Evolutionary conservation across 2,888 invertebrate genomes (phyloP).

Genomic region (Tetropium fuscum): DNA sequence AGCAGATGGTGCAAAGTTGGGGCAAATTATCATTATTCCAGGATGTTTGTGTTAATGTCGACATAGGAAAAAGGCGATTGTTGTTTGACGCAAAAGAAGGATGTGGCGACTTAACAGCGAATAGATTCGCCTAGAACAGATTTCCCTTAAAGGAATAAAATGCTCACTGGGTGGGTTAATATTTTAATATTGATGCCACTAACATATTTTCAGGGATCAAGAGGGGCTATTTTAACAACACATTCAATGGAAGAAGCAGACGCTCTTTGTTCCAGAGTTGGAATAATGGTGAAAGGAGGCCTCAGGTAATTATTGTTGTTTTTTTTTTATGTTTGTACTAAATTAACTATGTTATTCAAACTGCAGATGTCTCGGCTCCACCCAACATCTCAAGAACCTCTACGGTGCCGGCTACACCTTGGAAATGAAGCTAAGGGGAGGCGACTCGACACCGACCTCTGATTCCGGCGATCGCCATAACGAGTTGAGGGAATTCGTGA

Average conservation of each 20-base stretch:
- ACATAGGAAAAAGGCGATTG: too few species aligned
- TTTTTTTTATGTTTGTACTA: background rate
- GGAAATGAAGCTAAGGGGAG: constrained; percentile 80
- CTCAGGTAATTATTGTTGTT: constrained; percentile 70
- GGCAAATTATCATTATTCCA: too few species aligned
- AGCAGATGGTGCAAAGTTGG: too few species aligned
- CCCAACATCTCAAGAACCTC: constrained; percentile 87
- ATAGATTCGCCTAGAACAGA: too few species aligned
- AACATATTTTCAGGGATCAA: constrained; percentile 71
- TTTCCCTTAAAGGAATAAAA: too few species aligned
- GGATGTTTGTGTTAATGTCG: too few species aligned
- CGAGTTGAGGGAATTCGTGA: constrained; percentile 71
- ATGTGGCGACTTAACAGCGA: too few species aligned
- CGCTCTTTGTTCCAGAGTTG: constrained; percentile 85
- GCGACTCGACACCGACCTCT: constrained; percentile 65
- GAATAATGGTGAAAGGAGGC: constrained; percentile 89
- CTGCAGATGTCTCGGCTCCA: constrained; percentile 85
- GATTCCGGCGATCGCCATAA: constrained; percentile 59
- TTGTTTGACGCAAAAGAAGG: too few species aligned
- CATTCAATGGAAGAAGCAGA: constrained; percentile 95
- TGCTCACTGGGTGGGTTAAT: too few species aligned
- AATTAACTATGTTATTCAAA: too few species aligned
- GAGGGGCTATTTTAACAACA: constrained; percentile 86
- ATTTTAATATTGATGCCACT: too few species aligned
- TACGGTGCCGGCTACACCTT: constrained; percentile 89